phyloP scores from a whole-genome alignment of 1,140 invertebrate species.

The Onthophagus taurus region DNA sequence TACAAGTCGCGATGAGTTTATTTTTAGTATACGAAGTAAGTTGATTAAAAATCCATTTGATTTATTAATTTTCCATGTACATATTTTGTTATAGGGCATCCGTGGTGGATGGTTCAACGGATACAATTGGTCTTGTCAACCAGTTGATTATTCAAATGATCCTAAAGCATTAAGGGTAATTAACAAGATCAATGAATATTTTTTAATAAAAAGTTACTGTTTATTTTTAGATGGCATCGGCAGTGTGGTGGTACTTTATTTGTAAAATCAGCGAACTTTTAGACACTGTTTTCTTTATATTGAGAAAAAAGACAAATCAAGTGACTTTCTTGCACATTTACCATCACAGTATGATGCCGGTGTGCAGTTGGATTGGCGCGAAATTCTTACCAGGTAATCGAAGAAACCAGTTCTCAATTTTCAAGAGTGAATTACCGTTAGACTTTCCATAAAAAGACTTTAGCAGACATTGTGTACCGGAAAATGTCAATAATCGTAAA shows the following conservation, averaged over 20 bases:
- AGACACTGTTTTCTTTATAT: constrained; percentile 51
- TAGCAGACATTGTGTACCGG: too few relatives aligned
- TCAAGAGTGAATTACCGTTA: too few relatives aligned
- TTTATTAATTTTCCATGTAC: too few relatives aligned
- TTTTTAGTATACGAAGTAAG: constrained; percentile 58
- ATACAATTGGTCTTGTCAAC: constrained; percentile 82
- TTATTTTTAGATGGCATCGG: constrained; percentile 19
- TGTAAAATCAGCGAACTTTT: constrained; percentile 9
- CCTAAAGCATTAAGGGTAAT: constrained; percentile 72
- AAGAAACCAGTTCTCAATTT: too few relatives aligned
- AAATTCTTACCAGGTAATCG: constrained; percentile 13
- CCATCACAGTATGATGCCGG: constrained; percentile 51
- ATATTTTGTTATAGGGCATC: constrained; percentile 11
- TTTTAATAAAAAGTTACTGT: too few relatives aligned
- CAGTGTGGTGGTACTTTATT: constrained; percentile 28
- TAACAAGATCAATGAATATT: too few relatives aligned
- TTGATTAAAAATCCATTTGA: too few relatives aligned
- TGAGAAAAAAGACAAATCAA: constrained; percentile 60
- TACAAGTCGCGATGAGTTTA: constrained; percentile 63
- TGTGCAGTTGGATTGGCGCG: constrained; percentile 32
- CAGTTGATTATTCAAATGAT: constrained; percentile 75
- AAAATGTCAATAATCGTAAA: too few relatives aligned
- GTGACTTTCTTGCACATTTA: constrained; percentile 57
- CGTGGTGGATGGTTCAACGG: constrained; percentile 49
- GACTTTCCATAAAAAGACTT: too few relatives aligned